A percentile compares a stretch with the other conserved stretches of the same genome.
phyloP scores from a whole-genome alignment of 2,888 invertebrate species.

The Elgonia sp. region DNA sequence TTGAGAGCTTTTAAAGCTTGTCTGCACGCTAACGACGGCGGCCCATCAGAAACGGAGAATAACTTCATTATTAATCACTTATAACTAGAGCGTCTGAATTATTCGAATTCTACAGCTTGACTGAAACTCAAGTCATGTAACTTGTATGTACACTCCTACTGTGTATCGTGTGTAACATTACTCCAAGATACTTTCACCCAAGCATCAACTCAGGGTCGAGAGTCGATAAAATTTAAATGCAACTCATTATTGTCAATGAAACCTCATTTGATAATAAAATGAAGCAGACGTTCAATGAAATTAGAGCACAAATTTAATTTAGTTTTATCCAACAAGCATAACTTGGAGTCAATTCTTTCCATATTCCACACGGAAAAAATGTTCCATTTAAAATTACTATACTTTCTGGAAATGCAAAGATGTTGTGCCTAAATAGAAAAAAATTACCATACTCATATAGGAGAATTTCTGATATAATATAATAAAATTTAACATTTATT shows the following conservation, averaged over 20 bases:
- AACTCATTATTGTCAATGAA: constrained; percentile 45
- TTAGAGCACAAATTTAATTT: constrained; percentile 7
- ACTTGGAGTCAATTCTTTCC: too few relatives aligned
- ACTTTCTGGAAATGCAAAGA: too few relatives aligned
- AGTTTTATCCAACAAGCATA: too few relatives aligned
- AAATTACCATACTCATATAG: too few relatives aligned
- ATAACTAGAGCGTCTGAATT: constrained; percentile 7
- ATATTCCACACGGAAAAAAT: too few relatives aligned
- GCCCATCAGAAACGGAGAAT: constrained; percentile 93
- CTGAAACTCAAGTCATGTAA: constrained; percentile 24
- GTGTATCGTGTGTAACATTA: constrained; percentile 59
- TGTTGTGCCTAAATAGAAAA: too few relatives aligned
- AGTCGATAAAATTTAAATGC: constrained; percentile 45
- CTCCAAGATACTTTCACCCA: constrained; percentile 67
- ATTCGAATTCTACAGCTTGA: constrained; percentile 19
- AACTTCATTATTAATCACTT: constrained; percentile 88
- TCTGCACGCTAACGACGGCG: constrained; percentile 92
- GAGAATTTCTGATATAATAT: too few relatives aligned
- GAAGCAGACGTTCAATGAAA: not conserved
- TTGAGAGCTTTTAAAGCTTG: constrained; percentile 90
- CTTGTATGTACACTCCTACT: too few relatives aligned
- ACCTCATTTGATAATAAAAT: constrained; percentile 29
- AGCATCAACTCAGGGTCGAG: constrained; percentile 50
- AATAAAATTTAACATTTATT: too few relatives aligned
- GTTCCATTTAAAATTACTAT: too few relatives aligned